A percentile compares a stretch with the other conserved stretches of the same genome.
phyloP scores from a whole-genome alignment of 2,888 invertebrate species.

The Gibbula magus region DNA sequence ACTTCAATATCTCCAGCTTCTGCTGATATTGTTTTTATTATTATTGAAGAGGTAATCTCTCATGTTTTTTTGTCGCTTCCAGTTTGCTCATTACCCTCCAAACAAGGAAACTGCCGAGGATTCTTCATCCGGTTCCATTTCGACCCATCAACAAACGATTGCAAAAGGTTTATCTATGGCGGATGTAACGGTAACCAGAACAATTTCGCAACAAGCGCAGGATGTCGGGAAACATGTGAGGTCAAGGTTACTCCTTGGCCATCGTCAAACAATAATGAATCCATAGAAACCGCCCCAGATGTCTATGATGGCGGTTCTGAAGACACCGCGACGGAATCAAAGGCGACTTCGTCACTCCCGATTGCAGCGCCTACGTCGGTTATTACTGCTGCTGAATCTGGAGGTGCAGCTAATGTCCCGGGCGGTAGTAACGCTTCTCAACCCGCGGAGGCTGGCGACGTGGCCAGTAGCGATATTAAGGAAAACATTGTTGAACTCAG shows the following conservation, averaged over 20 bases:
- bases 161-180: conserved; percentile 25
- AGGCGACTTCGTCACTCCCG: no score
- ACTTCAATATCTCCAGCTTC: no score
- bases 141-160: conserved; percentile 3
- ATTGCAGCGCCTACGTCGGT: no score
- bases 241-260: not conserved
- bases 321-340: not conserved
- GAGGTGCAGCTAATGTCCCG: no score
- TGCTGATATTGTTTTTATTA: not conserved
- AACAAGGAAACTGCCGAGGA: conserved; percentile 26
- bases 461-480: no score
- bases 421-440: no score
- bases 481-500: no score
- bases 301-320: not conserved
- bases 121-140: conserved; percentile 28
- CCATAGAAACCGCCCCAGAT: not conserved
- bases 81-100: conserved; percentile 20
- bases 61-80: not conserved
- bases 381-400: no score
- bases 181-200: conserved; percentile 32
- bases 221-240: conserved; percentile 22
- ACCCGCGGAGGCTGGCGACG: no score
- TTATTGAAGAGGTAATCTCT: not conserved
- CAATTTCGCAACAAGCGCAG: conserved; percentile 14
- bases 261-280: not conserved